Base-by-base conservation (phyloP, 2,113 vertebrate genomes). In the Pituophis catenifer region DNA sequence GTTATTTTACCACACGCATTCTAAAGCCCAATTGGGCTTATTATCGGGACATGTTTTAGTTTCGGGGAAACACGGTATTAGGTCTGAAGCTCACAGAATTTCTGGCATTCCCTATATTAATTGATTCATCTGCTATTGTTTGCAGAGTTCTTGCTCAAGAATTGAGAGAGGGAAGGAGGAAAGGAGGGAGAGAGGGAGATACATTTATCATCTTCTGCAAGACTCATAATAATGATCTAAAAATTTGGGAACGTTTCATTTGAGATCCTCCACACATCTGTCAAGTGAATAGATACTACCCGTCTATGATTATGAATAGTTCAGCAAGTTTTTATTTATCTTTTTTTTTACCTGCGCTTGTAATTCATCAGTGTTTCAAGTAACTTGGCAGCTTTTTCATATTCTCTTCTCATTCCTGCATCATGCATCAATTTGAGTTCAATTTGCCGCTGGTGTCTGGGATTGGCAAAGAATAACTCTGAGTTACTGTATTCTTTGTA, bases 401-500 rank as follows among this genome's bases (percentile, higher is more conserved):
- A 94, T 86, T 97, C 97, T 93, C 97, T 97, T 91, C 98, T 96
- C 94, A 97, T 97, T 95, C 97, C 98, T 90, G 97, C 96, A 55
- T 98, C 97, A 0, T 98, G 98, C 89, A 97, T 98, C 54, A 98
- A 97, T 1, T 96, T 94, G 2, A 98, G 98, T 2, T 98, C 98
- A 0, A 97, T 97, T 94, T 98, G 98, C 19, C 98, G 93, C 75
- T 93, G 94, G 62, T 94, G 91, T 96, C 98, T 98, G 96, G 0
- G 1, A 5, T 13, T 90, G 0, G 1, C 54, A 81, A 91, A 91
- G 0, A 91, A 59, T 0, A 89, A 0, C 5, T 59, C 29, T 85
- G 8, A 29, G 13, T 44, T 5, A 0, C 0, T 21, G 92, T 26
- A 24, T 3, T 1, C 0, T 58, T 13, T 0, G 11, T 81, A 33